Evolutionary conservation across 1,140 invertebrate genomes (phyloP), one percentile per base, ranked within the genome.

Genomic region (Bombus confusus): DNA sequence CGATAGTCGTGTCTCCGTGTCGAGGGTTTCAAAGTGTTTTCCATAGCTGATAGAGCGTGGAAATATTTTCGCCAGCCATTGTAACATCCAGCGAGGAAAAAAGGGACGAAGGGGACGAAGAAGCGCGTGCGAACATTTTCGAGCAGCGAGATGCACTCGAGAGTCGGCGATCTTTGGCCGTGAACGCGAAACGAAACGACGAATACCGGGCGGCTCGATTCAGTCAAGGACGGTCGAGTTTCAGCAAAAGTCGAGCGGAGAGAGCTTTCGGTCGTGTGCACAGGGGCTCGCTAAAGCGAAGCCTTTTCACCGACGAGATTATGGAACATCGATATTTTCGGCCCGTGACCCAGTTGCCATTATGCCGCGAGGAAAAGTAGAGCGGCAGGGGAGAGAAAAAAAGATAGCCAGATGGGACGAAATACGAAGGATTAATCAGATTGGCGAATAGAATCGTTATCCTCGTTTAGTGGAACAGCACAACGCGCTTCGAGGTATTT

Each of bases 151-250:
- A 84, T 62, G 68, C 83, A 72, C 83, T 84, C 83, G 69, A 80
- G 64, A 87, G 57, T 52, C 66, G 80, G 83, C 62, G 72, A 80
- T 88, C 87, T 88, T 87, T 88, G 87, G 71, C 86, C 86, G 71
- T 84, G 87, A 76, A 88, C 76, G 81, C 47, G 80, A 87, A 77
- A 88, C 47, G 80, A 87, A 77, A 88, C 76, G 83, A 57, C 66
- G 47, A 80, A 72, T 62, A 68, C 31, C 66, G 0, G 8, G 52
- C 41, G 59, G 80, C 83, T 88, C 87, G 86, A 88, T 66, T 22
- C 76, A 88, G 87, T 88, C 86, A 88, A 88, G 86, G 86, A 69
- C 87, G 86, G 87, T 71, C 81, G 81, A 84, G 71, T 85, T 76
- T 80, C 80, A 59, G 86, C 83, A 57, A 62, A 80, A 78, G 66